These are phyloP conservation scores for Hemitrygon akajei DNA, from an alignment of 2,797 vertebrate species.

Conservation along the genomic window DNA sequence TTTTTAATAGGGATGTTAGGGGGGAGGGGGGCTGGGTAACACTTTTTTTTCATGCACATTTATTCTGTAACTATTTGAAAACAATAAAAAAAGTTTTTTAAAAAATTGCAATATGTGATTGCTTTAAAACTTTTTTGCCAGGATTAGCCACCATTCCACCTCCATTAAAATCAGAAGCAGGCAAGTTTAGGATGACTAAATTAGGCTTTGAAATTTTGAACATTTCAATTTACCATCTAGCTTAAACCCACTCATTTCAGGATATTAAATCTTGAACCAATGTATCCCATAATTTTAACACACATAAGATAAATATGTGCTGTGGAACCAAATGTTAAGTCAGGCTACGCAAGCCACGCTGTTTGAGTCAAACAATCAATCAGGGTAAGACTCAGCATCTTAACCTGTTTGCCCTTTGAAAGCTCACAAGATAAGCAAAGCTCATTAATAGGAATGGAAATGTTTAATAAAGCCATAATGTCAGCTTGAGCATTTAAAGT, in stretches of 20 bases:
- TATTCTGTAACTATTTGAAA: too few relatives aligned
- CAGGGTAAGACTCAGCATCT: not conserved
- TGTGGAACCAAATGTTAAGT: not conserved
- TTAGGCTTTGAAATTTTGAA: not conserved
- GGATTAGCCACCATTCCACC: too few relatives aligned
- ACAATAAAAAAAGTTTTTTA: too few relatives aligned
- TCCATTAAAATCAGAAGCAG: too few relatives aligned
- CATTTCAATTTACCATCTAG: not conserved
- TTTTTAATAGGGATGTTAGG: too few relatives aligned
- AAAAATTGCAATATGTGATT: too few relatives aligned
- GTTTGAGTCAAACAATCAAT: not conserved
- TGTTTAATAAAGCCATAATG: not conserved
- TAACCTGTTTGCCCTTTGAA: not conserved
- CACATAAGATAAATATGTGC: not conserved
- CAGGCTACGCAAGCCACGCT: not conserved
- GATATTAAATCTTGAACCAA: not conserved
- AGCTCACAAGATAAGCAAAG: not conserved
- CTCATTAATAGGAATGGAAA: not conserved
- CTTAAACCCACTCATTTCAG: not conserved
- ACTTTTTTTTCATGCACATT: too few relatives aligned
- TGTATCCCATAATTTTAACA: not conserved
- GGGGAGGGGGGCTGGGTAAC: too few relatives aligned
- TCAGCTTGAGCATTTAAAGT: not conserved
- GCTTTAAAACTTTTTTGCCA: too few relatives aligned
- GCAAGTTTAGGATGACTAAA: not conserved